phyloP scores from a whole-genome alignment of 1,140 invertebrate species.

The Drosophila parabipectinata region DNA sequence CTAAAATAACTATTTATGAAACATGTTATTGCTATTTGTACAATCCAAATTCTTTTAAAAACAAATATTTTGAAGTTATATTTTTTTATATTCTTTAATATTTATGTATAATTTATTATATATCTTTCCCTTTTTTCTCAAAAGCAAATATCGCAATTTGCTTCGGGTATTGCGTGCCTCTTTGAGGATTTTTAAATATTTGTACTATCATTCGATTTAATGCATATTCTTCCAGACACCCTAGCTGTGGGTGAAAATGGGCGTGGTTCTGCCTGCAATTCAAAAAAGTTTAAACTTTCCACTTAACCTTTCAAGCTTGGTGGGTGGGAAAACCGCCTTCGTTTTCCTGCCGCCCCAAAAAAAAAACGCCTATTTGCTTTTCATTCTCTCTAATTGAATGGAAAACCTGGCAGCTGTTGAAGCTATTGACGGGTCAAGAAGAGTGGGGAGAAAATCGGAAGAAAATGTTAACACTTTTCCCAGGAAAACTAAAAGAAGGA shows the following conservation, averaged over 20 bases:
- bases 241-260: constrained; percentile 44
- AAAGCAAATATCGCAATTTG: constrained; percentile 43
- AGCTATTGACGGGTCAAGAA: constrained; percentile 24
- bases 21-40: too few relatives aligned
- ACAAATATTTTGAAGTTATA: too few relatives aligned
- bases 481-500: not conserved
- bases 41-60: too few relatives aligned
- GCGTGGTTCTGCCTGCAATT: constrained; percentile 48
- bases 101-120: not conserved
- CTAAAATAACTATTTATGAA: too few relatives aligned
- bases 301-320: constrained; percentile 74
- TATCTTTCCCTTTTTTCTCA: not conserved
- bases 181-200: constrained; percentile 30
- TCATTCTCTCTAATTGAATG: constrained; percentile 76
- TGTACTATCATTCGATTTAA: constrained; percentile 69
- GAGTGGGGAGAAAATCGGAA: constrained; percentile 2
- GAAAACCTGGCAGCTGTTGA: constrained; percentile 76
- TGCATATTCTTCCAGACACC: constrained; percentile 2
- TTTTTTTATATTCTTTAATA: too few relatives aligned
- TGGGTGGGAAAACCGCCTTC: constrained; percentile 6
- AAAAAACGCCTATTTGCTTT: constrained; percentile 70
- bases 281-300: constrained; percentile 75
- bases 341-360: constrained; percentile 9
- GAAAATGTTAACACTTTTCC: constrained; percentile 13
- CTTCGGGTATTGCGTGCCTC: constrained; percentile 58